Conservation (phyloP, 2,113 vertebrate genomes). For the Lagenorhynchus albirostris region DNA sequence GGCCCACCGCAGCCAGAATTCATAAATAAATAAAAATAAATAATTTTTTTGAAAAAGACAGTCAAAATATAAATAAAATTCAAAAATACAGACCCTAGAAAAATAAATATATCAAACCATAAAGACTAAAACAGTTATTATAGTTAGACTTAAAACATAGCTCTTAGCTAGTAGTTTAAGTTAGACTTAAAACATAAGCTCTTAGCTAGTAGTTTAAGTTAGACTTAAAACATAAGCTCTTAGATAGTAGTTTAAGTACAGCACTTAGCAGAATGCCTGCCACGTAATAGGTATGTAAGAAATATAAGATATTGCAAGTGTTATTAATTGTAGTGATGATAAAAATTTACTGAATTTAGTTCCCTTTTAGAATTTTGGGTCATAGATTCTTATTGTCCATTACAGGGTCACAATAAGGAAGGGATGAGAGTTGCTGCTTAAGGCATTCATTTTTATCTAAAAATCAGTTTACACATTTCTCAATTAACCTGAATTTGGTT, state of each 20-base stretch:
- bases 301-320: background rate
- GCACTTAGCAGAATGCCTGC: background rate
- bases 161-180: background rate
- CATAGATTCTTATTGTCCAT: background rate
- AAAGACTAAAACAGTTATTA: background rate
- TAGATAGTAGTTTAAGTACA: background rate
- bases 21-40: too few species aligned
- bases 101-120: background rate
- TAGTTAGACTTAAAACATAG: background rate
- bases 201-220: background rate
- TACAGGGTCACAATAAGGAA: background rate
- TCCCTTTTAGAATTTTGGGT: background rate
- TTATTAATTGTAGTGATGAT: background rate
- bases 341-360: background rate
- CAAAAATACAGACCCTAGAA: background rate
- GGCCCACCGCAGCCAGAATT: too few species aligned
- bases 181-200: background rate
- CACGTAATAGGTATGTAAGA: background rate
- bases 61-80: constrained; percentile 10
- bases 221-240: background rate
- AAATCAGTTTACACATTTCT: background rate
- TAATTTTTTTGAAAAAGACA: background rate
- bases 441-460: background rate
- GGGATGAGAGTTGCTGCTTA: background rate
- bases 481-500: background rate